Conservation (phyloP, 2,888 invertebrate species). For the Helobdella robusta region DNA sequence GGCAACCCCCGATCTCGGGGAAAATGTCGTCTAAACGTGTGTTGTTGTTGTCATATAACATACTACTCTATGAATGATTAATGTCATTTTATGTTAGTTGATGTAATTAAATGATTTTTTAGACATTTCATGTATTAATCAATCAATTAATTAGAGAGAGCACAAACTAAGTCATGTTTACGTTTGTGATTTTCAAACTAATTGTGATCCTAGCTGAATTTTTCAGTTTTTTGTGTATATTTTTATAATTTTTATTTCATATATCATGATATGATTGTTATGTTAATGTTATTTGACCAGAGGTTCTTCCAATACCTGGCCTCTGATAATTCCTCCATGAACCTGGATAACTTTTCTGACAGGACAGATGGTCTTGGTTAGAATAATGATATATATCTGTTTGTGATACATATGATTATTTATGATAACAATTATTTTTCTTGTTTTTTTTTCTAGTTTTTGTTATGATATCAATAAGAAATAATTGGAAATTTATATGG, state of each 20-base stretch:
- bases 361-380: constrained; percentile 94
- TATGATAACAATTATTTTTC: neutral
- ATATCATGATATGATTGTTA: neutral
- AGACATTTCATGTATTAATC: no score
- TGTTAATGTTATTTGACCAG: constrained; percentile 52
- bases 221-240: no score
- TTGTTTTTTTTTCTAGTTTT: neutral
- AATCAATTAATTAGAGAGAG: no score
- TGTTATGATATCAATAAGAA: neutral
- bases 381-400: constrained; percentile 33
- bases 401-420: neutral
- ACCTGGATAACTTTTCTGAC: constrained; percentile 91
- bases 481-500: neutral
- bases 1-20: no score
- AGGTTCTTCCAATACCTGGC: constrained; percentile 98
- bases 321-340: constrained; percentile 97
- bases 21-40: no score
- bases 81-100: no score
- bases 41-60: no score
- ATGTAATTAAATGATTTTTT: no score
- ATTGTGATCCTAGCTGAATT: no score
- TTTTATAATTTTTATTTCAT: neutral
- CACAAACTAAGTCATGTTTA: no score
- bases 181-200: no score
- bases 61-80: no score